These are phyloP conservation scores for Pseudorectes ferrugineus DNA, from an alignment of 2,113 vertebrate genomes.

Conservation along the genomic window DNA sequence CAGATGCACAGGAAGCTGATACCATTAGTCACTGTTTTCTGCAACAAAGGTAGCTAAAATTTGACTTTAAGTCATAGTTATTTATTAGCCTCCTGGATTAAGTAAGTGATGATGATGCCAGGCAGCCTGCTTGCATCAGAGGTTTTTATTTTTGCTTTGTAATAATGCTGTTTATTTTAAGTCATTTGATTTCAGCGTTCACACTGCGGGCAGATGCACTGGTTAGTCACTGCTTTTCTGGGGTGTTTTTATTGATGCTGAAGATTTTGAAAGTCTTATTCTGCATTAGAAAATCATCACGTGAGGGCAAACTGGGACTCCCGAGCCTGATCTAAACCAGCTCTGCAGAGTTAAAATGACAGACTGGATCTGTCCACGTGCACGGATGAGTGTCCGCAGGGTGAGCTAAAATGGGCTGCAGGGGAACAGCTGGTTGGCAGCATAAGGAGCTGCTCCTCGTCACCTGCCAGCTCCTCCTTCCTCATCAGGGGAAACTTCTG, in stretches of 20 bases:
- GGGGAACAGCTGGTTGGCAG: not conserved
- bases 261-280: not conserved
- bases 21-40: not conserved
- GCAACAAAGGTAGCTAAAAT: not conserved
- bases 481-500: not conserved
- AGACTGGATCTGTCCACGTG: not conserved
- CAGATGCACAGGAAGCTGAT: not conserved
- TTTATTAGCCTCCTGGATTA: not conserved
- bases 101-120: not conserved
- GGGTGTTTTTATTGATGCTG: not conserved
- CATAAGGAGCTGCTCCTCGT: not conserved
- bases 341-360: not conserved
- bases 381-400: not conserved
- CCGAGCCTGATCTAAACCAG: not conserved
- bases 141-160: not conserved
- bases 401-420: not conserved
- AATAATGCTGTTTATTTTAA: not conserved
- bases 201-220: not conserved
- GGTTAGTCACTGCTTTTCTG: not conserved
- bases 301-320: not conserved
- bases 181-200: not conserved
- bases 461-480: not conserved
- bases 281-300: not conserved
- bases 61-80: not conserved
- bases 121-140: not conserved